Conservation (phyloP, 2,888 invertebrate species). For the Philereme vetulata region DNA sequence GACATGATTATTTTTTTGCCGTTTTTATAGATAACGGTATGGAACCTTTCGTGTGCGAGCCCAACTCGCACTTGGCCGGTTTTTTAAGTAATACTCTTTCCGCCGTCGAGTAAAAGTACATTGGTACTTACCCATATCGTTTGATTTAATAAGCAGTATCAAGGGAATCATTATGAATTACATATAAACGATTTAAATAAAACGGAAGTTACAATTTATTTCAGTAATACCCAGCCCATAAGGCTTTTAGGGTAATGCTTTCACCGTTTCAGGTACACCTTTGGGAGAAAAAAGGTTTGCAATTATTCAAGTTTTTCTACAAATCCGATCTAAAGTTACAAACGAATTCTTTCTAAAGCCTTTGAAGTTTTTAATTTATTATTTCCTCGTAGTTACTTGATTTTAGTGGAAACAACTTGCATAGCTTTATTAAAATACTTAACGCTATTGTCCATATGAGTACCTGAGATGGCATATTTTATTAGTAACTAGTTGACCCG, state of each 20-base stretch:
- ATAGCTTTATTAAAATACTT: background rate
- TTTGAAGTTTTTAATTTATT: slow-evolving; percentile 12
- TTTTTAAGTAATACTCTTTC: too few species aligned
- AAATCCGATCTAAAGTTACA: slow-evolving; percentile 23
- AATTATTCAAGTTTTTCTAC: slow-evolving; percentile 19
- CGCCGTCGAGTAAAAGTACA: too few species aligned
- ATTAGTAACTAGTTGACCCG: too few species aligned
- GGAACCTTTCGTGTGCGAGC: too few species aligned
- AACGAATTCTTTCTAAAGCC: slow-evolving; percentile 10
- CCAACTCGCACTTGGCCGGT: too few species aligned
- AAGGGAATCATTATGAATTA: slow-evolving; percentile 22
- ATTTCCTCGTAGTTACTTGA: background rate
- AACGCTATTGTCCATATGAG: too few species aligned
- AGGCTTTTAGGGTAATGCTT: slow-evolving; percentile 30
- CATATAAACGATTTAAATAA: slow-evolving; percentile 15
- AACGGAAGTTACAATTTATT: slow-evolving; percentile 33
- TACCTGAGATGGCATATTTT: too few species aligned
- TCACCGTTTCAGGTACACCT: slow-evolving; percentile 19
- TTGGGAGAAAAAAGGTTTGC: slow-evolving; percentile 22
- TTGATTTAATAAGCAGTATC: too few species aligned
- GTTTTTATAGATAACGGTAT: too few species aligned
- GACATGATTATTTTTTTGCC: too few species aligned
- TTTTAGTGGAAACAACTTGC: background rate
- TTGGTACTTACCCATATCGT: too few species aligned
- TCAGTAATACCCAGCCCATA: slow-evolving; percentile 25